Evolutionary conservation across 2,888 invertebrate species (phyloP).

Genomic region (Leptura quadrifasciata): DNA sequence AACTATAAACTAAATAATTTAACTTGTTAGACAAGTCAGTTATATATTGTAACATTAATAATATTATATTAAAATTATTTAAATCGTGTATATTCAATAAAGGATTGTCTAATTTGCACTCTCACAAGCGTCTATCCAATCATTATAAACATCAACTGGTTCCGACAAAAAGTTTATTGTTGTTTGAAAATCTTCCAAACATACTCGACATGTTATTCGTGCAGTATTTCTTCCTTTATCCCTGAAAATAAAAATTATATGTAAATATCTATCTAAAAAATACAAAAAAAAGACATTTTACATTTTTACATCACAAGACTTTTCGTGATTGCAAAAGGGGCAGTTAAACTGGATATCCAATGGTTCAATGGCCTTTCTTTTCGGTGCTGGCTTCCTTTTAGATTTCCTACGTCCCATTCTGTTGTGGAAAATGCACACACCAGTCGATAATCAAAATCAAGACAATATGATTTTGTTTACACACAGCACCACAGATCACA

Average conservation of each 20-base stretch:
- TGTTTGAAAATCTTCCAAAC: conserved; percentile 97
- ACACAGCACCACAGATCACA: not conserved
- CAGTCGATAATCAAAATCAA: no score
- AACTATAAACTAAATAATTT: no score
- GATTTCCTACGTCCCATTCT: conserved; percentile 97
- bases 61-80: not conserved
- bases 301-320: conserved; percentile 99
- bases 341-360: conserved; percentile 98
- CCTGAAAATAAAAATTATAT: conserved; percentile 77
- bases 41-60: not conserved
- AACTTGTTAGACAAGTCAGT: not conserved
- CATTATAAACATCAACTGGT: conserved; percentile 98
- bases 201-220: conserved; percentile 95
- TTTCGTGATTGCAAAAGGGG: conserved; percentile 99
- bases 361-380: conserved; percentile 93
- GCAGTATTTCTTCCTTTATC: conserved; percentile 96
- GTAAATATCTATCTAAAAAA: conserved; percentile 16
- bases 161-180: conserved; percentile 97
- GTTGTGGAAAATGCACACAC: not conserved
- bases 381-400: conserved; percentile 97
- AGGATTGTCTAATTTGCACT: conserved; percentile 82
- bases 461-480: not conserved
- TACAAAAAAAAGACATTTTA: conserved; percentile 74
- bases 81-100: not conserved
- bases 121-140: conserved; percentile 99